Conservation (phyloP, 2,888 invertebrate genomes). For the Macrosoma leucophasiata region DNA sequence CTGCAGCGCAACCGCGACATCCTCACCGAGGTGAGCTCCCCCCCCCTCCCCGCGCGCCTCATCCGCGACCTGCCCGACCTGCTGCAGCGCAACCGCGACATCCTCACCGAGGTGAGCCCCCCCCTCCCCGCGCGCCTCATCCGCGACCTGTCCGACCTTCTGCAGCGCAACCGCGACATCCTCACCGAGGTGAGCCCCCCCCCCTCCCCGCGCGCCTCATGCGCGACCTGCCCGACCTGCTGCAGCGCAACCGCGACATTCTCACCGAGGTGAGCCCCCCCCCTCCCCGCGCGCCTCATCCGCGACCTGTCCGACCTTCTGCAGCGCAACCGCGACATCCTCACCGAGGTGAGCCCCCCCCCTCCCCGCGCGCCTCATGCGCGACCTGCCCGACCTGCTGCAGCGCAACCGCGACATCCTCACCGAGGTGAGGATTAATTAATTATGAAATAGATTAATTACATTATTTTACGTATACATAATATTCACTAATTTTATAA, state of each 20-base stretch:
- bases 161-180: slow-evolving; percentile 90
- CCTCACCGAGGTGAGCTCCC: slow-evolving; percentile 89
- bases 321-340: slow-evolving; percentile 90
- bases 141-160: slow-evolving; percentile 88
- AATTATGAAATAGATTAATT: no score
- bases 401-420: slow-evolving; percentile 92
- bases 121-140: slow-evolving; percentile 78
- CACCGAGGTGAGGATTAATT: slow-evolving; percentile 92
- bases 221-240: slow-evolving; percentile 90
- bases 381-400: slow-evolving; percentile 91
- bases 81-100: slow-evolving; percentile 90
- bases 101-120: slow-evolving; percentile 89
- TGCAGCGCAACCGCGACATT: slow-evolving; percentile 92
- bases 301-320: slow-evolving; percentile 92
- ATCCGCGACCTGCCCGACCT: slow-evolving; percentile 93
- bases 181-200: slow-evolving; percentile 86
- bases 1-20: slow-evolving; percentile 92
- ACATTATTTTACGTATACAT: no score
- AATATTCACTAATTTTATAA: no score
- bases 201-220: slow-evolving; percentile 80
- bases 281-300: slow-evolving; percentile 84
- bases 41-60: slow-evolving; percentile 78
- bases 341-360: slow-evolving; percentile 86
- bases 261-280: slow-evolving; percentile 86
- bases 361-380: slow-evolving; percentile 81